Percentiles rank a stretch among this genome's conserved stretches.
Conservation (phyloP, 2,113 vertebrate genomes). For the Anseranas semipalmata region DNA sequence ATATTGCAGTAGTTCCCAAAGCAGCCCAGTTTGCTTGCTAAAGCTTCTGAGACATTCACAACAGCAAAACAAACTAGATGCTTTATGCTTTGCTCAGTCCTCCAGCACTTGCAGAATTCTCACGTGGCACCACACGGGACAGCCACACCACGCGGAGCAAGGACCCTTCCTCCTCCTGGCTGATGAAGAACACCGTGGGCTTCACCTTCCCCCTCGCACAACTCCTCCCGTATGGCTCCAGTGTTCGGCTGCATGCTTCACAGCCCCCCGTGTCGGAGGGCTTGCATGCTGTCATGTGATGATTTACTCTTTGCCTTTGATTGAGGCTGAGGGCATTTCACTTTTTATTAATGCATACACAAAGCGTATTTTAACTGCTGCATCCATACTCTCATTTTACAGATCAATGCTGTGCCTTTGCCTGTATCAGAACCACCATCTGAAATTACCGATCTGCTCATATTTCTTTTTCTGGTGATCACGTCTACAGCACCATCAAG, state of each 20-base stretch:
- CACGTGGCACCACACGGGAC: not conserved
- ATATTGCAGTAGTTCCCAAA: not conserved
- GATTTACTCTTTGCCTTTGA: slow-evolving; percentile 48
- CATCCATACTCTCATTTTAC: slow-evolving; percentile 3
- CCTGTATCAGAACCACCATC: slow-evolving; percentile 2
- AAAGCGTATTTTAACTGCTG: slow-evolving; percentile 8
- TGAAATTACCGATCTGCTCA: slow-evolving; percentile 27
- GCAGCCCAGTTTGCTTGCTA: not conserved
- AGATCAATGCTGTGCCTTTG: slow-evolving; percentile 43
- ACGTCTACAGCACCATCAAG: not conserved
- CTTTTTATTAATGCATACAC: slow-evolving; percentile 31
- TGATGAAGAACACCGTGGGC: not conserved
- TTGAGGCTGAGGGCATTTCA: slow-evolving; percentile 7
- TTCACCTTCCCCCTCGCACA: not conserved
- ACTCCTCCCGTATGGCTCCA: not conserved
- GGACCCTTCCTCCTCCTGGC: not conserved
- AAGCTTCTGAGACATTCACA: not conserved
- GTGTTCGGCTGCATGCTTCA: not conserved
- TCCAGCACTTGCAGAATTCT: not conserved
- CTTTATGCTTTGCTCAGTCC: not conserved
- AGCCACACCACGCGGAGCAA: accelerated
- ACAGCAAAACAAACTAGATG: accelerated
- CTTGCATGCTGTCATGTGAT: not conserved
- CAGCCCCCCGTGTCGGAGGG: not conserved
- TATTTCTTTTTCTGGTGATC: slow-evolving; percentile 40